Conservation (phyloP, 2,113 vertebrate genomes). For the Tragelaphus buxtoni region DNA sequence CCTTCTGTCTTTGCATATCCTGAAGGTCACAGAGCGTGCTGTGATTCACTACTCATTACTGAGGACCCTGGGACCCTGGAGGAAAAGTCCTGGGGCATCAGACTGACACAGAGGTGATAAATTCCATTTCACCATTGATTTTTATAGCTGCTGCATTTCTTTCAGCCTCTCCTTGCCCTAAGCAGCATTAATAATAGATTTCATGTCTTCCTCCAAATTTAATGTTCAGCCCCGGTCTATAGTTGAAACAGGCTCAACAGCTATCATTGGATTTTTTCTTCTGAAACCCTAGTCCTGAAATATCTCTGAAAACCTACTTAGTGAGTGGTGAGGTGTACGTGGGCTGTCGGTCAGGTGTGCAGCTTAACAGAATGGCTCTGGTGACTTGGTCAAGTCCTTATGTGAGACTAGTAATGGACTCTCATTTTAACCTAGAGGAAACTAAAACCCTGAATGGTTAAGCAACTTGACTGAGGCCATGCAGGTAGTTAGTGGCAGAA, state of each 20-base stretch:
- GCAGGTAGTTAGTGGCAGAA: background rate
- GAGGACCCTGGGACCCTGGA: background rate
- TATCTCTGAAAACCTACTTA: background rate
- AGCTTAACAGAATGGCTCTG: background rate
- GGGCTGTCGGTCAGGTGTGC: background rate
- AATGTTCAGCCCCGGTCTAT: background rate
- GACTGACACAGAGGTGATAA: background rate
- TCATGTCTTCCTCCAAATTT: background rate
- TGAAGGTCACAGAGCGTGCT: background rate
- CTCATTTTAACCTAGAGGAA: background rate
- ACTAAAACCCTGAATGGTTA: background rate
- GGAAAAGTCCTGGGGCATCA: background rate
- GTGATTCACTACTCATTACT: constrained; percentile 10
- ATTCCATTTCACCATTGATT: background rate
- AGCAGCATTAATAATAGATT: background rate
- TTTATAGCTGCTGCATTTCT: background rate
- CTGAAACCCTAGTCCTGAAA: background rate
- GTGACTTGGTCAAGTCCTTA: background rate
- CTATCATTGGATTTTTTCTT: background rate
- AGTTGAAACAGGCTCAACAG: background rate
- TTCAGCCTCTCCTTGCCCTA: background rate
- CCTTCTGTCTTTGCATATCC: background rate
- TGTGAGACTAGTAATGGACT: background rate
- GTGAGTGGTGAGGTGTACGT: background rate
- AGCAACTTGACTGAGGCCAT: background rate